A percentile compares a stretch with the other conserved stretches of the same genome.
phyloP scores from a whole-genome alignment of 2,797 vertebrate species.

The Darevskia nairensis region DNA sequence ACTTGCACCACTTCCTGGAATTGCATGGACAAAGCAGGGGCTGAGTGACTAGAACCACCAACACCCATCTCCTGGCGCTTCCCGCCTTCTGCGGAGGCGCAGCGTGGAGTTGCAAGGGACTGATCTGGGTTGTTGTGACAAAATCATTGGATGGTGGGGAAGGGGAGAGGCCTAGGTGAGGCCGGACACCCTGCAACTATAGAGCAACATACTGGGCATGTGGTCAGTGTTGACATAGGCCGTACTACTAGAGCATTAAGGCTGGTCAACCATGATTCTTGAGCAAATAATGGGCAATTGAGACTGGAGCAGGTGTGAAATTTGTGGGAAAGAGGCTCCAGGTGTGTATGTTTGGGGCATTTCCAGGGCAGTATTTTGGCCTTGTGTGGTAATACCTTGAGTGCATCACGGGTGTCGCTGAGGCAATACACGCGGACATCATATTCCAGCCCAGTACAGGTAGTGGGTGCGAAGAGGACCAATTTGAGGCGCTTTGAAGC shows the following conservation, averaged over 20 bases:
- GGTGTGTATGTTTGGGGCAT: neutral
- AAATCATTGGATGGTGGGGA: neutral
- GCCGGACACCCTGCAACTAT: neutral
- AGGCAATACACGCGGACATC: conserved; percentile 98
- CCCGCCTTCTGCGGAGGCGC: too few relatives aligned
- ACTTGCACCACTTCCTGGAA: conserved; percentile 96
- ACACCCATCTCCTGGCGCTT: neutral
- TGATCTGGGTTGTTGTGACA: neutral
- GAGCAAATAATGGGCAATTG: neutral
- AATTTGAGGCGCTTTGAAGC: conserved; percentile 96
- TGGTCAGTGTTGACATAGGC: neutral
- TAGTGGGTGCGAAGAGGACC: conserved; percentile 92
- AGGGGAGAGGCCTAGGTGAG: neutral
- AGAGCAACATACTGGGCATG: neutral
- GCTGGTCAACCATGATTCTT: neutral
- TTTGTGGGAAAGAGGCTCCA: neutral
- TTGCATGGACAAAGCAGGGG: neutral
- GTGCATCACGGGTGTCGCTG: conserved; percentile 94
- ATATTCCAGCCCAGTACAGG: conserved; percentile 96
- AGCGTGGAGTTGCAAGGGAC: neutral
- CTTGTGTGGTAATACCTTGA: conserved; percentile 85
- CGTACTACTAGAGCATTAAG: neutral
- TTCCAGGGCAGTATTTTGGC: neutral
- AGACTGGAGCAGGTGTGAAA: too few relatives aligned
- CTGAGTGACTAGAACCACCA: neutral